A percentile compares a stretch with the other conserved stretches of the same genome.
phyloP scores from a whole-genome alignment of 2,888 invertebrate genomes.

The Lepidocyrtoides sp. region DNA sequence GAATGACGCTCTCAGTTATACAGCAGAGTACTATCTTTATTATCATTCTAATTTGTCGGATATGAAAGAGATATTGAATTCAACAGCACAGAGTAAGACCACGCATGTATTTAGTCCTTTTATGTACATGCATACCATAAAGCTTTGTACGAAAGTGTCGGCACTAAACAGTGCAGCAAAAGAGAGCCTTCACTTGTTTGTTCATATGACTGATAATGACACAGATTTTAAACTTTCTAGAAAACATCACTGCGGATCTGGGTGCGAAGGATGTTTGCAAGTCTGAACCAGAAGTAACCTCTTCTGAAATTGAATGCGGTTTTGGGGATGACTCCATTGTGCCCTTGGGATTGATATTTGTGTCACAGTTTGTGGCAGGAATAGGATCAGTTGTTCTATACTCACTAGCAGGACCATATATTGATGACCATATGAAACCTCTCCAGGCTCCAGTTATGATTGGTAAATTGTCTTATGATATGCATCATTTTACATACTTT shows the following conservation, averaged over 20 bases:
- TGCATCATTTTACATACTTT: no score
- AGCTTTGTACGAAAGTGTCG: no score
- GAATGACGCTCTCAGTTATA: slow-evolving; percentile 89
- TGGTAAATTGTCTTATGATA: no score
- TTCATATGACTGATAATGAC: no score
- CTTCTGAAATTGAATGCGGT: slow-evolving; percentile 86
- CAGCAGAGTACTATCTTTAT: slow-evolving; percentile 87
- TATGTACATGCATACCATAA: no score
- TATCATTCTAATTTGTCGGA: slow-evolving; percentile 86
- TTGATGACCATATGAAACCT: slow-evolving; percentile 91
- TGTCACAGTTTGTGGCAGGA: slow-evolving; percentile 91
- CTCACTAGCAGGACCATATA: slow-evolving; percentile 90
- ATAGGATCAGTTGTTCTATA: slow-evolving; percentile 91
- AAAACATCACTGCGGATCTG: slow-evolving; percentile 56
- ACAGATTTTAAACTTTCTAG: slow-evolving; percentile 8
- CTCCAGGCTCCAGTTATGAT: slow-evolving; percentile 90
- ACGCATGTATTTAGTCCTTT: no score
- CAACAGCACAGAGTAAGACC: slow-evolving; percentile 11
- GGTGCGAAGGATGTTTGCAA: slow-evolving; percentile 50
- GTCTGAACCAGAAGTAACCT: not conserved
- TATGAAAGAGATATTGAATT: not conserved
- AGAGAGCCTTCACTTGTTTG: no score
- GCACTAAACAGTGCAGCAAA: no score
- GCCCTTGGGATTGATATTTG: slow-evolving; percentile 88
- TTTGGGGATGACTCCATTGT: slow-evolving; percentile 84